Evolutionary conservation across 2,113 vertebrate genomes (phyloP).

Genomic region (Probosciger aterrimus): DNA sequence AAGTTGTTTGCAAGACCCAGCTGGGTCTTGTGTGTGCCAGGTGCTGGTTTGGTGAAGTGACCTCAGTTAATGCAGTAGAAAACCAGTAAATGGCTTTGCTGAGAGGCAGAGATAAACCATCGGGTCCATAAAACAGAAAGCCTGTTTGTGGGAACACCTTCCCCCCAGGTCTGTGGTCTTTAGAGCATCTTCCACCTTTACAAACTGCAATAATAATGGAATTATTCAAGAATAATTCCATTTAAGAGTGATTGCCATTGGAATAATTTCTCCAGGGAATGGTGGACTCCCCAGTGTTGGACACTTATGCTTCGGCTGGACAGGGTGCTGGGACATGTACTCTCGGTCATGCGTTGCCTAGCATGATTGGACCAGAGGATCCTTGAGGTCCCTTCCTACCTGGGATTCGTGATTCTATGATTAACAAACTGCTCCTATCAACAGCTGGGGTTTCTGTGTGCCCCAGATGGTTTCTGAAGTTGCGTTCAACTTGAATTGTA

Average conservation of each 20-base stretch:
- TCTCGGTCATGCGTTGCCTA: background rate
- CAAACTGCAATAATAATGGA: background rate
- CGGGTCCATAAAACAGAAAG: background rate
- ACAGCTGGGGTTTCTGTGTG: background rate
- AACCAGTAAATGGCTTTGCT: background rate
- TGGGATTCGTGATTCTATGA: background rate
- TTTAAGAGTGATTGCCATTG: background rate
- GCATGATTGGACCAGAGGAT: background rate
- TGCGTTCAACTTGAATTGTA: background rate
- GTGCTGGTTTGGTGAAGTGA: background rate
- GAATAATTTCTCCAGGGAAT: background rate
- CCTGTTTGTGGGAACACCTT: background rate
- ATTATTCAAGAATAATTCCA: background rate
- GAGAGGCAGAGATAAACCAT: background rate
- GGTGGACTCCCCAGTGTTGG: background rate
- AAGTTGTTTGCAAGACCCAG: background rate
- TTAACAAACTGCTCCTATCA: background rate
- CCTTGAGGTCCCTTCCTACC: background rate
- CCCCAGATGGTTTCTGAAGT: background rate
- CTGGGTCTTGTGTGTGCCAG: no score
- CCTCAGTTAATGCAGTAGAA: background rate
- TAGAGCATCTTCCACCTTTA: background rate
- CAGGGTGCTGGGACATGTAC: background rate
- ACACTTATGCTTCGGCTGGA: background rate
- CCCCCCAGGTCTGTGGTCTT: accelerated